These are phyloP conservation scores for Cetonia aurata DNA, from an alignment of 2,888 invertebrate genomes.

Conservation along the genomic window DNA sequence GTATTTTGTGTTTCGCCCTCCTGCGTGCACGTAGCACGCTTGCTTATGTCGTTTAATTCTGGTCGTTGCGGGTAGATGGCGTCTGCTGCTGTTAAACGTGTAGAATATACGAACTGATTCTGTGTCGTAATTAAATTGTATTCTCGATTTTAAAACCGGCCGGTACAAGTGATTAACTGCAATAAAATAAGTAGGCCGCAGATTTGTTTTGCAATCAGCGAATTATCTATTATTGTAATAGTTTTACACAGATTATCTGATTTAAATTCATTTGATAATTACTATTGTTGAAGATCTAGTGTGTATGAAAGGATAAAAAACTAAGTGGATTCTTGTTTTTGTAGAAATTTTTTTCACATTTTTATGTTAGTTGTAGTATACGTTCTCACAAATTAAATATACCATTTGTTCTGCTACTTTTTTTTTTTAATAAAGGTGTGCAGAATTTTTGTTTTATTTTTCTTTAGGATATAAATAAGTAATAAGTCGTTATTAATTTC, in stretches of 20 bases:
- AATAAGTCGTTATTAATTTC: too few species aligned
- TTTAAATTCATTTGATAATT: slow-evolving; percentile 11
- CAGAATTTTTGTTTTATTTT: too few species aligned
- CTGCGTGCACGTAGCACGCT: not conserved
- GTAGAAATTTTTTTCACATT: too few species aligned
- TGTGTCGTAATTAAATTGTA: slow-evolving; percentile 30
- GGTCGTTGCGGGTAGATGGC: slow-evolving; percentile 32
- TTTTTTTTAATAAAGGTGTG: too few species aligned
- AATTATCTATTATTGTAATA: slow-evolving; percentile 30
- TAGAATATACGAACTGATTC: slow-evolving; percentile 26
- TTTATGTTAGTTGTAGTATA: too few species aligned
- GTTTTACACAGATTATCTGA: slow-evolving; percentile 27
- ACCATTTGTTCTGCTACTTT: too few species aligned
- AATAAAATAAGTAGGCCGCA: slow-evolving; percentile 8
- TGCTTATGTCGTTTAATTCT: slow-evolving; percentile 17
- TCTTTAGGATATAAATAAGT: too few species aligned
- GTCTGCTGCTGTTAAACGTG: slow-evolving; percentile 18
- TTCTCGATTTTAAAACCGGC: slow-evolving; percentile 30
- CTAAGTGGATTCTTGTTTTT: too few species aligned
- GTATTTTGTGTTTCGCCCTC: slow-evolving; percentile 15
- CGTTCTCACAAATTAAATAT: too few species aligned
- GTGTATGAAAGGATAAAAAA: too few species aligned
- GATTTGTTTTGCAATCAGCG: slow-evolving; percentile 25
- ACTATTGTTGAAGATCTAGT: too few species aligned
- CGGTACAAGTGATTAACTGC: slow-evolving; percentile 30